Base-by-base conservation (phyloP, 2,888 invertebrate genomes). In the Masnerella sp. region DNA sequence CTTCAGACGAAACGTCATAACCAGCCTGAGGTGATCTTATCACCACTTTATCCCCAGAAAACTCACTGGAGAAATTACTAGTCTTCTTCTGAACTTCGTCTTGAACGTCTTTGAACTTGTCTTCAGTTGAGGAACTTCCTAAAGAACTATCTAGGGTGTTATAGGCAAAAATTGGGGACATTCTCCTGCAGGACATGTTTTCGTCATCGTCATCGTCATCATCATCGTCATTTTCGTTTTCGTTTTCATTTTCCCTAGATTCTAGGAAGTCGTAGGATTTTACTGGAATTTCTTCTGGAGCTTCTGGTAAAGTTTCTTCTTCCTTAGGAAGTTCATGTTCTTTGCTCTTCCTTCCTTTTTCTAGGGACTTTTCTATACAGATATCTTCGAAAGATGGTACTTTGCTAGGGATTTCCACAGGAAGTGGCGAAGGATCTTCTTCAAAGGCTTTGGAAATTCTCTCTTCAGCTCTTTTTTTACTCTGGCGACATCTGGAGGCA, bases 381-480 rank as follows among this genome's bases (percentile, higher is more conserved):
- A n/a, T n/a, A n/a, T n/a, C n/a, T n/a, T n/a, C n/a, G n/a, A n/a
- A n/a, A n/a, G n/a, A n/a, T n/a, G n/a, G n/a, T n/a, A 15, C 8
- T 62, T 68, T 8, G 8, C 52, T 62, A 30, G 68, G 8, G 1
- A 49, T 36, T 20, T 61, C 52, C n/a, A 34, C 14, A 15, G 34
- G 18, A 5, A 78, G 36, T 17, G 77, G 77, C 7, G 81, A 81
- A 14, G 84, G 83, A 8, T 83, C 81, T 3, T 59, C 59, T 18
- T 83, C 80, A 40, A 87, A 85, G 0, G 84, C 78, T 20, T 78
- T 77, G 0, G 85, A 84, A 7, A 87, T 87, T 5, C 83, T 75
- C 47, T 87, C 85, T 15, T 87, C 86, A 1, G 87, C 87, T 1
- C 84, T 80, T 22, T 83, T 85, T 43, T 87, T 87, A 54, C 87